Evolutionary conservation across 2,797 vertebrate species (phyloP), one percentile per base, ranked within the genome.

Genomic region (Trematomus bernacchii): DNA sequence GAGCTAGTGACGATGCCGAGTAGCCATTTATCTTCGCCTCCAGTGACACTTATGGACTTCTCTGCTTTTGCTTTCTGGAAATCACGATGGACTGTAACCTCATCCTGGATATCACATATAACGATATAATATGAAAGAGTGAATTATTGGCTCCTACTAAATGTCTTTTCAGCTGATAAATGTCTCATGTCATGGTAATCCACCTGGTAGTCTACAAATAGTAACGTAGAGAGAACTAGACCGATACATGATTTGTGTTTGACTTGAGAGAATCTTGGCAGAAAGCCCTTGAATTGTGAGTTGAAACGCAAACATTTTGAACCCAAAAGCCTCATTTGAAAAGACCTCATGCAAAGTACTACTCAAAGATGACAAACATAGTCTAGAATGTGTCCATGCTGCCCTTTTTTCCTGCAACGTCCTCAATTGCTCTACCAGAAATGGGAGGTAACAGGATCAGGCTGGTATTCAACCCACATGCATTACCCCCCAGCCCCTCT

Each of bases 401-500:
- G n/a, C 46, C 57, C 5, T 6, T 50, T 75, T 85, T 55, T 54
- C 58, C 57, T 88, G 80, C 76, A 71, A 70, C 80, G 84, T 54
- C 66, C 82, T 86, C 42, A 76, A 87, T 88, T 77, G 73, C 86
- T 90, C 83, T 33, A 71, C 61, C 91, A 93, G 80, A 82, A 51
- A 58, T 61, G 27, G 83, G 46, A 46, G 43, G 93, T 88, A 93
- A 94, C 79, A 60, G 13, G 87, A 93, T 89, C 91, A 58, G 79
- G n/a, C 72, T 58, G 64, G 66, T 70, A 81, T 69, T 77, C 74
- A 67, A 23, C 46, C 58, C 23, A 43, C 18, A 18, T 16, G n/a
- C 13, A 66, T 50, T 66, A 58, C 68, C 57, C 47, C 44, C 58
- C 0, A 10, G 5, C 43, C 3, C 37, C 57, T 19, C 3, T 3